These are phyloP conservation scores for Coregonus suidteri DNA, from an alignment of 2,797 vertebrate genomes.

Conservation along the genomic window DNA sequence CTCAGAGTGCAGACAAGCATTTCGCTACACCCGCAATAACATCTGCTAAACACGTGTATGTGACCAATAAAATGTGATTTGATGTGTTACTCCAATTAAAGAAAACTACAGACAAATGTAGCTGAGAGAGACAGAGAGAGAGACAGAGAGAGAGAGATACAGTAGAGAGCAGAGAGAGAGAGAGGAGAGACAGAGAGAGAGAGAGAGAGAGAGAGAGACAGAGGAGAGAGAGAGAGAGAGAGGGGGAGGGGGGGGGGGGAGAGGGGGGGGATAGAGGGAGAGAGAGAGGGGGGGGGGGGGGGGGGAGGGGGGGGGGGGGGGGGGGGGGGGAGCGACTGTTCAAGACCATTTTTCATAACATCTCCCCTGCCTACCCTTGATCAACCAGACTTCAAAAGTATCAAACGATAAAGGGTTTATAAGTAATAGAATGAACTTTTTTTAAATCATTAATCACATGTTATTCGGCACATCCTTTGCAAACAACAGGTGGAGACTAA, in stretches of 20 bases:
- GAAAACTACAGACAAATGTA: slow-evolving; percentile 44
- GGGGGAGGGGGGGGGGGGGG: too few species aligned
- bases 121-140: slow-evolving; percentile 27
- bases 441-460: too few species aligned
- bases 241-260: too few species aligned
- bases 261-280: too few species aligned
- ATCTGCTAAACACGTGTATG: too few species aligned
- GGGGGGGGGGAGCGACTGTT: slow-evolving; percentile 37
- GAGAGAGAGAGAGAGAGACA: slow-evolving; percentile 15
- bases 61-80: too few species aligned
- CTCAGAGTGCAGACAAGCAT: background rate
- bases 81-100: slow-evolving; percentile 45
- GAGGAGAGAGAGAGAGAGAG: slow-evolving; percentile 22
- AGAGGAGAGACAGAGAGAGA: background rate
- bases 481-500: too few species aligned
- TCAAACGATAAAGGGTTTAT: slow-evolving; percentile 25
- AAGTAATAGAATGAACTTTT: too few species aligned
- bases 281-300: too few species aligned
- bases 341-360: slow-evolving; percentile 58
- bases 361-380: slow-evolving; percentile 19
- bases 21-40: too few species aligned
- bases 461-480: too few species aligned
- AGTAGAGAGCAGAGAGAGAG: slow-evolving; percentile 16
- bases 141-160: background rate
- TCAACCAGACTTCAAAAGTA: slow-evolving; percentile 39